Conservation (phyloP, 2,888 invertebrate genomes). For the Andrena haemorrhoa region DNA sequence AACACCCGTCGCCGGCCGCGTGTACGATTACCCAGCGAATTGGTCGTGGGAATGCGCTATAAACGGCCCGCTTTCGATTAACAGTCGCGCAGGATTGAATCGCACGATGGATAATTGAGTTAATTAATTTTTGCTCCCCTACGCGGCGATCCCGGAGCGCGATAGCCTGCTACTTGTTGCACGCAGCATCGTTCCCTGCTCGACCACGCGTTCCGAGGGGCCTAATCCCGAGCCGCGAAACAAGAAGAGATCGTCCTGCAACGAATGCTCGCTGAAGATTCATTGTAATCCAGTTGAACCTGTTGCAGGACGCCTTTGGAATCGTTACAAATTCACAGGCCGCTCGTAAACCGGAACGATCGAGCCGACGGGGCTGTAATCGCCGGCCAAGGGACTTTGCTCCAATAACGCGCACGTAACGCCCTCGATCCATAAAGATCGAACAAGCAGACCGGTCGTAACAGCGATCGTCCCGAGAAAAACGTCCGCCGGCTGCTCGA, state of each 20-base stretch:
- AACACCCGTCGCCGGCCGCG: not conserved
- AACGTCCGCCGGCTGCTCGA: not conserved
- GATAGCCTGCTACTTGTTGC: not conserved
- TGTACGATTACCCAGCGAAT: not conserved
- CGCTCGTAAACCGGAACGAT: slow-evolving; percentile 5
- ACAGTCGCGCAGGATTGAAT: not conserved
- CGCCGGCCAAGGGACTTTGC: not conserved
- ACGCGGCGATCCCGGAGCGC: not conserved
- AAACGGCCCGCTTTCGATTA: slow-evolving; percentile 1
- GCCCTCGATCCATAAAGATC: not conserved
- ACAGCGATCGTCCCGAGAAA: not conserved
- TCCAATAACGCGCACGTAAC: not conserved
- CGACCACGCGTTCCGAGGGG: not conserved
- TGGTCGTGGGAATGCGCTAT: not conserved
- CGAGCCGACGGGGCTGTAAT: not conserved
- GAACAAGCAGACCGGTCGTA: not conserved
- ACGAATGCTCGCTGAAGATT: not conserved
- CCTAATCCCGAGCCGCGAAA: not conserved
- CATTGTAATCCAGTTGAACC: not conserved
- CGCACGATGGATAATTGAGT: not conserved
- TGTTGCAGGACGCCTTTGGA: not conserved
- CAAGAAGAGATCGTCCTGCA: not conserved
- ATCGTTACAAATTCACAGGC: not conserved
- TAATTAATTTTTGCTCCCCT: slow-evolving; percentile 3
- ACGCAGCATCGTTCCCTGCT: not conserved